A percentile compares a stretch with the other conserved stretches of the same genome.
Conservation (phyloP, 2,113 vertebrate species). For the Sisor rabdophorus region DNA sequence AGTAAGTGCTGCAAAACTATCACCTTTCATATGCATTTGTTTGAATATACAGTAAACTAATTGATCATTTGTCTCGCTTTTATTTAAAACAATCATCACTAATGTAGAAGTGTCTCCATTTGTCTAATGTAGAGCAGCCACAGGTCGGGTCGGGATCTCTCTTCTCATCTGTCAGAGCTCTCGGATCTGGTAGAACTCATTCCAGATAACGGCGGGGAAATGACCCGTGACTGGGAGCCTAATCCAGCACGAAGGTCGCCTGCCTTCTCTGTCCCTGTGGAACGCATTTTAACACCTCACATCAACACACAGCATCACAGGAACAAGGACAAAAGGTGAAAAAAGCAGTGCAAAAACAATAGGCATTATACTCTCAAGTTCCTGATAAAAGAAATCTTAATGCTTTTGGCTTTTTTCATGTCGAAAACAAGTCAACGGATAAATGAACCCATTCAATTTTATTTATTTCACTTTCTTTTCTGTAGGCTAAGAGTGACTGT, state of each 20-base stretch:
- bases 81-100: background rate
- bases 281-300: constrained; percentile 46
- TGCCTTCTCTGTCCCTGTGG: constrained; percentile 39
- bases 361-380: background rate
- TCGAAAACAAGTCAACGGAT: background rate
- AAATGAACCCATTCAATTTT: background rate
- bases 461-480: background rate
- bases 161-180: constrained; percentile 48
- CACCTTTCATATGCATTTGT: background rate
- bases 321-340: constrained; percentile 65
- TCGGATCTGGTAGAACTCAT: constrained; percentile 56
- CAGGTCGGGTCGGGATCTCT: constrained; percentile 57
- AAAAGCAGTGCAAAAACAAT: background rate
- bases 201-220: constrained; percentile 57
- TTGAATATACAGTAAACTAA: background rate
- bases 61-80: background rate
- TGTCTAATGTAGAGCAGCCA: constrained; percentile 52
- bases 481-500: constrained; percentile 60
- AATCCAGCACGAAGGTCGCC: constrained; percentile 35
- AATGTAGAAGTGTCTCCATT: background rate
- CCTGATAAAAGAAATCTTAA: background rate
- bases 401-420: background rate
- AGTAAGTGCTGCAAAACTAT: constrained; percentile 48
- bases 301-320: constrained; percentile 50
- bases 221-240: constrained; percentile 46